phyloP scores from a whole-genome alignment of 2,888 invertebrate species.

The Chromoteleia sp. region DNA sequence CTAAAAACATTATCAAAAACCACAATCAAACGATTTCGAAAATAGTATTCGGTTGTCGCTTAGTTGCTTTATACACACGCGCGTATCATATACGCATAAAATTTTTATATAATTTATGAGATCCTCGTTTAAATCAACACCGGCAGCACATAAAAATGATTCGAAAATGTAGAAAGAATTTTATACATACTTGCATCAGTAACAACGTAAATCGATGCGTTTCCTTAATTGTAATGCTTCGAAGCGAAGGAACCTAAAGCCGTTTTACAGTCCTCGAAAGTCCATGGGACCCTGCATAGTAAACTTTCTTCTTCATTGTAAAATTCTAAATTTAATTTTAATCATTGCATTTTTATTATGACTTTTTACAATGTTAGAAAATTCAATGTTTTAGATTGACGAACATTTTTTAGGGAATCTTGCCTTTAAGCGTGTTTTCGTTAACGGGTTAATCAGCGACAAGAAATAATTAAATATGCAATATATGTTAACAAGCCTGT shows the following conservation, averaged over 20 bases:
- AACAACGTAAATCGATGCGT: conserved; percentile 59
- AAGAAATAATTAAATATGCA: background rate
- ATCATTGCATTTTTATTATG: background rate
- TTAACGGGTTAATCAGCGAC: background rate
- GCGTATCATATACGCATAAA: conserved; percentile 49
- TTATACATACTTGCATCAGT: conserved; percentile 33
- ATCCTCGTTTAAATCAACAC: conserved; percentile 56
- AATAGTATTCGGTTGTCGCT: conserved; percentile 27
- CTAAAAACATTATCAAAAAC: conserved; percentile 60
- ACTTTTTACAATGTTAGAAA: background rate
- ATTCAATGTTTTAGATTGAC: background rate
- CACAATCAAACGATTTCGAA: conserved; percentile 39
- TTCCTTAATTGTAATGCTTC: conserved; percentile 64
- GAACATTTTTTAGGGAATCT: background rate
- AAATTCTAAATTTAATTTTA: conserved; percentile 32
- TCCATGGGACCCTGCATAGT: conserved; percentile 30
- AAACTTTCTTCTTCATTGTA: background rate
- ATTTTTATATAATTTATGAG: conserved; percentile 57
- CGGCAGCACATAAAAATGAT: conserved; percentile 62
- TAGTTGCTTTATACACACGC: conserved; percentile 53
- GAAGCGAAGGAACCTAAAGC: conserved; percentile 71
- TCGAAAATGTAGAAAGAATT: conserved; percentile 39
- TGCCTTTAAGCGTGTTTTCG: background rate
- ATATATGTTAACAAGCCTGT: background rate
- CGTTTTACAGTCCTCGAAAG: conserved; percentile 43